Conservation (phyloP, 2,797 vertebrate species). For the Gymnodraco acuticeps region DNA sequence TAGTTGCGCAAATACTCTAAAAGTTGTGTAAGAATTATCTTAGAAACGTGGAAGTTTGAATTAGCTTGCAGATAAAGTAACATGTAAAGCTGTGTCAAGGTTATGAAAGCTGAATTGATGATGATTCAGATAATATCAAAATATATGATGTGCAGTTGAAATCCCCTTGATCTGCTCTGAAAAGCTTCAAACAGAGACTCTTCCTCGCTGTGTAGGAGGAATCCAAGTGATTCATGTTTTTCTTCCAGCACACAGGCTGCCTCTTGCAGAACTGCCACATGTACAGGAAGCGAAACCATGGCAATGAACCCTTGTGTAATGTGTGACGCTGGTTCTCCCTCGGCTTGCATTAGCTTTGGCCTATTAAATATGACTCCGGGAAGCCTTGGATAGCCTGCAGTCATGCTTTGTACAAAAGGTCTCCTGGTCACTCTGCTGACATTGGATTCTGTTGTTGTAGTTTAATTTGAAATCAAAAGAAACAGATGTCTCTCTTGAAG, state of each 20-base stretch:
- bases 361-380: constrained; percentile 49
- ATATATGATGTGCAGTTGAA: constrained; percentile 29
- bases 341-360: constrained; percentile 35
- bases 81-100: constrained; percentile 27
- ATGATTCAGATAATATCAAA: constrained; percentile 22
- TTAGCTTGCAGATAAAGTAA: constrained; percentile 2
- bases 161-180: constrained; percentile 37
- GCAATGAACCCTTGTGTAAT: constrained; percentile 66
- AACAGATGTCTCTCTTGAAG: not conserved
- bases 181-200: constrained; percentile 46
- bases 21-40: constrained; percentile 2
- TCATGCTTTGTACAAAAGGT: not conserved
- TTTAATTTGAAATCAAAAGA: not conserved
- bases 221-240: constrained; percentile 45
- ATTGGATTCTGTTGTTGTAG: not conserved
- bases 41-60: constrained; percentile 10
- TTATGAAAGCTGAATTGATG: constrained; percentile 17
- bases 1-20: not conserved
- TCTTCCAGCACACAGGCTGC: constrained; percentile 59
- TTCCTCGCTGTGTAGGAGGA: constrained; percentile 49
- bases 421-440: not conserved
- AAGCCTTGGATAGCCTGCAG: constrained; percentile 11
- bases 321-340: constrained; percentile 53
- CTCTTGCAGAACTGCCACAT: constrained; percentile 75
- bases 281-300: constrained; percentile 83